These are phyloP conservation scores for Dryobotodes eremita DNA, from an alignment of 2,888 invertebrate species.

Conservation along the genomic window DNA sequence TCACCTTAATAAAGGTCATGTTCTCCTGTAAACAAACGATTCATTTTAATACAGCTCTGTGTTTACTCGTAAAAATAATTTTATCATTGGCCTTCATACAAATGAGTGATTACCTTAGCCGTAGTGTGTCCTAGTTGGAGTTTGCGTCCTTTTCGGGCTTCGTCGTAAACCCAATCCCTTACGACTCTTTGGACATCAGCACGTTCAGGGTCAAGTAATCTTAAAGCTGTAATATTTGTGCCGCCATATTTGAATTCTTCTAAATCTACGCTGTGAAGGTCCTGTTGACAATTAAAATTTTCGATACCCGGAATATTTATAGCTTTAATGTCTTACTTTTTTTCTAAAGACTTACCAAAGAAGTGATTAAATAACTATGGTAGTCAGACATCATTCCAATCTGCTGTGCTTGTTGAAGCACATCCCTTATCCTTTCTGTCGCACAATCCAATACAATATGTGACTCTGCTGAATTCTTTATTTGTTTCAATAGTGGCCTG, in stretches of 20 bases:
- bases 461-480: slow-evolving; percentile 97
- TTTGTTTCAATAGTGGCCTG: slow-evolving; percentile 97
- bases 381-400: slow-evolving; percentile 99
- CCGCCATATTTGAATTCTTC: slow-evolving; percentile 98
- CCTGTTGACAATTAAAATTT: slow-evolving; percentile 89
- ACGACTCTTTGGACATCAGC: slow-evolving; percentile 95
- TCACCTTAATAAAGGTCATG: slow-evolving; percentile 93
- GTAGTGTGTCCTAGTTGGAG: slow-evolving; percentile 91
- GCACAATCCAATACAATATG: slow-evolving; percentile 97
- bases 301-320: slow-evolving; percentile 7
- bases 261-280: slow-evolving; percentile 97
- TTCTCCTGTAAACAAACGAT: slow-evolving; percentile 91
- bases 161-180: slow-evolving; percentile 95
- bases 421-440: slow-evolving; percentile 95
- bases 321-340: too few relatives aligned
- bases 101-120: slow-evolving; percentile 86
- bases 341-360: slow-evolving; percentile 92
- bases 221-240: slow-evolving; percentile 98
- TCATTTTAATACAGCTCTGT: slow-evolving; percentile 40
- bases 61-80: slow-evolving; percentile 46
- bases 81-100: slow-evolving; percentile 48
- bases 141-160: slow-evolving; percentile 92
- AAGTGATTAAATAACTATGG: slow-evolving; percentile 98
- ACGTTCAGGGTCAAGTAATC: slow-evolving; percentile 96
- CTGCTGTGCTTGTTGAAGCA: slow-evolving; percentile 98